These are phyloP conservation scores for Brachypteracias leptosomus DNA, from an alignment of 2,113 vertebrate genomes.

Conservation along the genomic window DNA sequence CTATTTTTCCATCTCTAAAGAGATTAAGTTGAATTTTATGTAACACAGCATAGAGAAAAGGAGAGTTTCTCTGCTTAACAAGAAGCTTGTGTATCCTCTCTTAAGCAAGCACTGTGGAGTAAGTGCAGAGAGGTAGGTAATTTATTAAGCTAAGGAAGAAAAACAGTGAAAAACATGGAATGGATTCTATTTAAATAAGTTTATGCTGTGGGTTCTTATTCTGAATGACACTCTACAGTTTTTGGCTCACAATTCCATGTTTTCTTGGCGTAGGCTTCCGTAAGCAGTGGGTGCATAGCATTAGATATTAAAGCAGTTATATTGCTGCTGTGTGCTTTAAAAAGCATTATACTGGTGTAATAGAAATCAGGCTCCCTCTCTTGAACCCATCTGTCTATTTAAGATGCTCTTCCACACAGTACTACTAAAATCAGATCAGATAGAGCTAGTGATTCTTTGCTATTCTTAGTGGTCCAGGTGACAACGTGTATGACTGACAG, in stretches of 20 bases:
- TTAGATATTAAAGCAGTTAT: background rate
- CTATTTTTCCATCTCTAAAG: background rate
- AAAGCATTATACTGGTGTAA: background rate
- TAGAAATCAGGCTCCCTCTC: background rate
- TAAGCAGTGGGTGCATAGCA: background rate
- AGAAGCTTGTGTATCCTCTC: background rate
- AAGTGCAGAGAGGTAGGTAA: background rate
- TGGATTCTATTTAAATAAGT: background rate
- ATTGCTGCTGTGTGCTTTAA: background rate
- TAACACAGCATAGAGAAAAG: background rate
- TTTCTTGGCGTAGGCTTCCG: background rate
- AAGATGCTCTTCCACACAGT: background rate
- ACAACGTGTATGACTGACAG: background rate
- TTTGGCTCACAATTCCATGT: background rate
- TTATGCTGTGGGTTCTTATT: background rate
- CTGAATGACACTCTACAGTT: background rate
- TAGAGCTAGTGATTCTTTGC: background rate
- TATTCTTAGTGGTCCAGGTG: background rate
- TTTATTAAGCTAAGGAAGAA: background rate
- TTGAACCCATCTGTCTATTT: background rate
- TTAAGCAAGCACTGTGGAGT: background rate
- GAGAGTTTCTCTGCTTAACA: background rate
- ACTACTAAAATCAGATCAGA: background rate
- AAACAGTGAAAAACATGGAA: background rate
- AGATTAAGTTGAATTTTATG: background rate